phyloP scores from a whole-genome alignment of 2,797 vertebrate species.

The Spinibarbus caldwelli region DNA sequence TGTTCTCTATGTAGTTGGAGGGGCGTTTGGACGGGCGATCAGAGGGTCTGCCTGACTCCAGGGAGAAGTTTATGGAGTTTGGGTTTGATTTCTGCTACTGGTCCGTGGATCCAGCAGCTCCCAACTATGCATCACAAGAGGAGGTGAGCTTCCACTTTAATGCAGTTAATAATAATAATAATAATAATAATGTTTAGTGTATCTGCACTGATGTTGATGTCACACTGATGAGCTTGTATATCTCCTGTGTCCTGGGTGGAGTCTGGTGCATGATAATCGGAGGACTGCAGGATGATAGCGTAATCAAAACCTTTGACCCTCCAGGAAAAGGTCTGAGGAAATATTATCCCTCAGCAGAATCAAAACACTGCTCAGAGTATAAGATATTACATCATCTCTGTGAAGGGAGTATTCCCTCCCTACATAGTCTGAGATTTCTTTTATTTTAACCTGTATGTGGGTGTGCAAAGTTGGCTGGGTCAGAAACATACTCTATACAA shows the following conservation, averaged over 20 bases:
- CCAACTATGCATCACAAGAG: conserved; percentile 93
- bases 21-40: conserved; percentile 78
- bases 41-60: conserved; percentile 80
- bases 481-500: background rate
- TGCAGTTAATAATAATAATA: background rate
- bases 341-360: conserved; percentile 51
- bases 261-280: conserved; percentile 9
- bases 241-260: conserved; percentile 39
- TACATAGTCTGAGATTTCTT: background rate
- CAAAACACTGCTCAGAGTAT: conserved; percentile 62
- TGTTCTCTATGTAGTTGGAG: conserved; percentile 78
- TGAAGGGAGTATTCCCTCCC: background rate
- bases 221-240: background rate
- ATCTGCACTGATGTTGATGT: background rate
- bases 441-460: conserved; percentile 3
- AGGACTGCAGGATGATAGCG: conserved; percentile 21
- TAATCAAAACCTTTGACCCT: conserved; percentile 52
- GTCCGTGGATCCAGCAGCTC: conserved; percentile 89
- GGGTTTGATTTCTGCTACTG: conserved; percentile 98
- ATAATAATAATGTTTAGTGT: background rate
- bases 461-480: background rate
- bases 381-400: conserved; percentile 67
- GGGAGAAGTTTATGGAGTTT: conserved; percentile 90
- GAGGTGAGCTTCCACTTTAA: conserved; percentile 80
- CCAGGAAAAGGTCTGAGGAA: conserved; percentile 57